These are phyloP conservation scores for Hippocampus zosterae DNA, from an alignment of 2,113 vertebrate species.

Conservation along the genomic window DNA sequence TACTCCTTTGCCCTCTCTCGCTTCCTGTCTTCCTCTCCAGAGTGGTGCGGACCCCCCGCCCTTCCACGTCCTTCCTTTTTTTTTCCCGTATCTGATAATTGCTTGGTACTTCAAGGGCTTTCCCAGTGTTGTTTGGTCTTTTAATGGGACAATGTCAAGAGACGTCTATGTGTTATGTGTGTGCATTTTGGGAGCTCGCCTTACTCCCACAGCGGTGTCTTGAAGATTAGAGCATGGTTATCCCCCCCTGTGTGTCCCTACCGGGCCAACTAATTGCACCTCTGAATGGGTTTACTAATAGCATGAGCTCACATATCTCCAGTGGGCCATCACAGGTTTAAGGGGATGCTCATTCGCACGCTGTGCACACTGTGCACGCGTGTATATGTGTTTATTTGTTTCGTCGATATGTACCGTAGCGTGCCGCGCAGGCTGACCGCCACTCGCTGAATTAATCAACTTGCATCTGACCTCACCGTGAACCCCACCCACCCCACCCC, in stretches of 20 bases:
- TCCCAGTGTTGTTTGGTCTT: conserved; percentile 42
- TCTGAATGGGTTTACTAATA: conserved; percentile 48
- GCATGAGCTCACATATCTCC: conserved; percentile 49
- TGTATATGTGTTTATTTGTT: conserved; percentile 4
- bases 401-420: conserved; percentile 6
- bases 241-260: conserved; percentile 47
- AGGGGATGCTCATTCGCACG: conserved; percentile 48
- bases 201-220: conserved; percentile 55
- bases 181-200: conserved; percentile 29
- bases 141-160: conserved; percentile 10
- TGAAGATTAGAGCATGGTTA: conserved; percentile 51
- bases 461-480: conserved; percentile 36
- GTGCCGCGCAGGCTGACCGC: not conserved
- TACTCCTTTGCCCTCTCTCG: conserved; percentile 41
- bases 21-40: conserved; percentile 37
- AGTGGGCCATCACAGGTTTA: conserved; percentile 36
- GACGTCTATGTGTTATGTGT: conserved; percentile 28
- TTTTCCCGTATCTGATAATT: conserved; percentile 27
- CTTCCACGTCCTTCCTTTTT: conserved; percentile 14
- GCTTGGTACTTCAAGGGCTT: conserved; percentile 34
- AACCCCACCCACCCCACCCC: conserved; percentile 16
- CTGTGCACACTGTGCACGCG: conserved; percentile 21
- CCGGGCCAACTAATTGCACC: conserved; percentile 45
- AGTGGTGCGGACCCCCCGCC: conserved; percentile 17
- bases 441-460: conserved; percentile 30